phyloP scores from a whole-genome alignment of 2,113 vertebrate genomes.

The Chamaetylas fuelleborni region DNA sequence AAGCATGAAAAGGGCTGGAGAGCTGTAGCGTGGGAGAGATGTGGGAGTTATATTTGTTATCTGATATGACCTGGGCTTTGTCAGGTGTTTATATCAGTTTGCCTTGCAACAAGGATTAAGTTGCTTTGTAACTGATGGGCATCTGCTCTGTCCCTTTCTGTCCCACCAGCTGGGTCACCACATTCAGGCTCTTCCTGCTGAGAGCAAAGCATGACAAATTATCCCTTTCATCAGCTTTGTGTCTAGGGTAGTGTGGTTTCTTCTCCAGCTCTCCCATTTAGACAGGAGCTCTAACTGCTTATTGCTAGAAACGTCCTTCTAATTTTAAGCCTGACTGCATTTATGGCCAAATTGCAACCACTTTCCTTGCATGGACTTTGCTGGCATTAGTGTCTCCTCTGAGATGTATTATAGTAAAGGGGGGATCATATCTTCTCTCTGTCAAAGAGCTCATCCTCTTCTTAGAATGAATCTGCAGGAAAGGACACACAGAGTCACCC shows the following conservation, averaged over 20 bases:
- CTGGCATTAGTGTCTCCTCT: background rate
- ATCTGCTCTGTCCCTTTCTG: background rate
- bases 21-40: background rate
- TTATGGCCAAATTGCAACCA: background rate
- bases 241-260: background rate
- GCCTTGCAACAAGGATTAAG: background rate
- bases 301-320: background rate
- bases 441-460: background rate
- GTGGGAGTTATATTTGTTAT: background rate
- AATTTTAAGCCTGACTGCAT: constrained; percentile 10
- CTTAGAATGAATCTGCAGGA: background rate
- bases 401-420: background rate
- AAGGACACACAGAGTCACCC: background rate
- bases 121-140: background rate
- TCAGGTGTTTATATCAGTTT: background rate
- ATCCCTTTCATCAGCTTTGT: background rate
- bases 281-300: background rate
- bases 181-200: background rate
- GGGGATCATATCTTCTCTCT: background rate
- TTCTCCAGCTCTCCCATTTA: background rate
- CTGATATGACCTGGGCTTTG: background rate
- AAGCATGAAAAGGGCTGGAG: background rate
- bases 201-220: background rate
- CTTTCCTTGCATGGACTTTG: background rate
- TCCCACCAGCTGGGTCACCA: background rate